A percentile compares a stretch with the other conserved stretches of the same genome.
Conservation (phyloP, 2,113 vertebrate species). For the Gallinago media region DNA sequence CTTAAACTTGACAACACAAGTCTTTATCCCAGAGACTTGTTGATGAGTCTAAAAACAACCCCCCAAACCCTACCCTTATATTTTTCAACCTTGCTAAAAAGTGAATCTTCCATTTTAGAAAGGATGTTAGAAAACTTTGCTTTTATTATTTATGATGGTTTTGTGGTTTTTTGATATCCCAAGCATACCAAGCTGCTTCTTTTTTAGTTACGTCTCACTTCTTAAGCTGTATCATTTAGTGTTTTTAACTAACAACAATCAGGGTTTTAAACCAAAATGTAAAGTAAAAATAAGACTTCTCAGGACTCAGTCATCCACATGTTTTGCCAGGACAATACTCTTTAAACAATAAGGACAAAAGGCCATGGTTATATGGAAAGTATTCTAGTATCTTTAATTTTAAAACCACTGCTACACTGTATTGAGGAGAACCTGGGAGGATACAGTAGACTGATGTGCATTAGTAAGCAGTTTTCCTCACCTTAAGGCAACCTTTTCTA, state of each 20-base stretch:
- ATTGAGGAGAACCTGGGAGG: not conserved
- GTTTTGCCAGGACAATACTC: not conserved
- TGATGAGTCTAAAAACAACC: not conserved
- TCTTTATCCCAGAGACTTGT: not conserved
- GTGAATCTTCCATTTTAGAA: not conserved
- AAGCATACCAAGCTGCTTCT: not conserved
- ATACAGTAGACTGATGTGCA: fast-evolving
- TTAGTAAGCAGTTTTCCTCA: not conserved
- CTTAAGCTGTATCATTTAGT: not conserved
- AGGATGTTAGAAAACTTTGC: not conserved
- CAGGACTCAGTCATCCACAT: not conserved
- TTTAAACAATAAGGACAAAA: not conserved
- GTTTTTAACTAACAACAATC: not conserved
- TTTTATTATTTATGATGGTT: not conserved
- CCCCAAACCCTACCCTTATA: not conserved
- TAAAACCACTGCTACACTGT: not conserved
- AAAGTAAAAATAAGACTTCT: not conserved
- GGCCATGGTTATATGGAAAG: not conserved
- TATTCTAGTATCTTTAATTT: not conserved
- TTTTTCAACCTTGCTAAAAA: not conserved
- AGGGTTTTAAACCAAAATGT: not conserved
- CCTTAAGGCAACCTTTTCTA: not conserved
- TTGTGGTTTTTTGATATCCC: not conserved
- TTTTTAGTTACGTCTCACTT: not conserved
- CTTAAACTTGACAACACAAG: not conserved